Percentiles rank a stretch among this genome's conserved stretches.
Conservation (phyloP, 2,113 vertebrate genomes). For the Neopipo cinnamomea region DNA sequence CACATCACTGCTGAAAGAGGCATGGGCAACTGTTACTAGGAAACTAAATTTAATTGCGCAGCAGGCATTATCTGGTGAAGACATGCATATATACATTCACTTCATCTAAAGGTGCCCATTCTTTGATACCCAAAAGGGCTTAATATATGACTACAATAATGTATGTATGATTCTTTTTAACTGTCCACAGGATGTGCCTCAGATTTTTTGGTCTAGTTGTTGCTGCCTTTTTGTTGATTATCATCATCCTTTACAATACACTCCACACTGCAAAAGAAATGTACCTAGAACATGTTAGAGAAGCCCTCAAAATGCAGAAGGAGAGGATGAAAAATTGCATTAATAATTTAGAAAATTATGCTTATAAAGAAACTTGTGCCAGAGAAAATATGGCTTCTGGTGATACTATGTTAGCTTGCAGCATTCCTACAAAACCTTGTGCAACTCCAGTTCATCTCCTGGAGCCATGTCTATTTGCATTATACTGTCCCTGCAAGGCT, state of each 20-base stretch:
- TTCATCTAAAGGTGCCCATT: background rate
- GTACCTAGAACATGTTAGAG: background rate
- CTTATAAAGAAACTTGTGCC: background rate
- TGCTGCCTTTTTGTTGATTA: background rate
- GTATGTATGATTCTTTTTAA: background rate
- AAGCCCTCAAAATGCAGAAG: background rate
- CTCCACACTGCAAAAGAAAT: background rate
- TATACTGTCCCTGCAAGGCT: background rate
- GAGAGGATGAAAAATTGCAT: background rate
- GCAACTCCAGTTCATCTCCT: background rate
- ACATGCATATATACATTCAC: background rate
- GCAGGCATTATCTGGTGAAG: background rate
- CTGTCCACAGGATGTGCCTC: background rate
- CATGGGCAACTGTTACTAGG: background rate
- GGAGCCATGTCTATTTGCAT: background rate
- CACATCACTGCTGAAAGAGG: background rate
- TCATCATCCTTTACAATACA: background rate
- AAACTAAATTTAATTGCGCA: background rate
- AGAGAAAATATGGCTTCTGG: background rate
- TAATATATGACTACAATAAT: background rate
- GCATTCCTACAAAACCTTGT: background rate
- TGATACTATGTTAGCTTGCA: accelerated
- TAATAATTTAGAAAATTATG: background rate
- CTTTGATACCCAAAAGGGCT: background rate
- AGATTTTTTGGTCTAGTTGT: background rate